Percentiles rank a stretch among this genome's conserved stretches.
phyloP scores from a whole-genome alignment of 2,888 invertebrate genomes.

The Plagodis pulveraria region DNA sequence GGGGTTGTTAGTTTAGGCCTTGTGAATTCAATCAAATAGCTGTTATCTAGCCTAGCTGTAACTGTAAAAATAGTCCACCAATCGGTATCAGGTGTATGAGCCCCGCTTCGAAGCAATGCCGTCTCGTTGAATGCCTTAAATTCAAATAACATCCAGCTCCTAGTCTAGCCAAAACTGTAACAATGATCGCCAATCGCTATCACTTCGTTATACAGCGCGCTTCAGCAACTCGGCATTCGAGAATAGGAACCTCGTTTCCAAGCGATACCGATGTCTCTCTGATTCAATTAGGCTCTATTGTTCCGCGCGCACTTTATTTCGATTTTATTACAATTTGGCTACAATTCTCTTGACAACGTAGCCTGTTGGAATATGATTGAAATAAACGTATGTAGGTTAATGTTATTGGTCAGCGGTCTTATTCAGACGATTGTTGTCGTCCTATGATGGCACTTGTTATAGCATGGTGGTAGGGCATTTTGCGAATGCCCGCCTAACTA shows the following conservation, averaged over 20 bases:
- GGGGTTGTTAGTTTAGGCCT: too few species aligned
- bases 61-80: too few species aligned
- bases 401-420: background rate
- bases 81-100: conserved; percentile 11
- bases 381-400: background rate
- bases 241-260: conserved; percentile 20
- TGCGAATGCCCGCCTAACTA: too few species aligned
- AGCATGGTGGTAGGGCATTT: too few species aligned
- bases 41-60: too few species aligned
- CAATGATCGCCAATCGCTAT: conserved; percentile 26
- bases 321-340: conserved; percentile 20
- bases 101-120: conserved; percentile 29
- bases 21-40: too few species aligned
- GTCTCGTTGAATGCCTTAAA: conserved; percentile 27
- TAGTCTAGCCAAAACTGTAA: conserved; percentile 20
- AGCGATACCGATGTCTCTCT: conserved; percentile 34
- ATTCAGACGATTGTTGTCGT: background rate
- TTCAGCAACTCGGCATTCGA: conserved; percentile 21
- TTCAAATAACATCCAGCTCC: conserved; percentile 1
- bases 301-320: conserved; percentile 26
- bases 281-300: conserved; percentile 43
- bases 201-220: conserved; percentile 18
- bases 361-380: conserved; percentile 1
- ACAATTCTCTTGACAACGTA: background rate
- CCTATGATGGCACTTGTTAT: too few species aligned